phyloP scores from a whole-genome alignment of 1,140 invertebrate genomes.

The Hormaphis cornu region DNA sequence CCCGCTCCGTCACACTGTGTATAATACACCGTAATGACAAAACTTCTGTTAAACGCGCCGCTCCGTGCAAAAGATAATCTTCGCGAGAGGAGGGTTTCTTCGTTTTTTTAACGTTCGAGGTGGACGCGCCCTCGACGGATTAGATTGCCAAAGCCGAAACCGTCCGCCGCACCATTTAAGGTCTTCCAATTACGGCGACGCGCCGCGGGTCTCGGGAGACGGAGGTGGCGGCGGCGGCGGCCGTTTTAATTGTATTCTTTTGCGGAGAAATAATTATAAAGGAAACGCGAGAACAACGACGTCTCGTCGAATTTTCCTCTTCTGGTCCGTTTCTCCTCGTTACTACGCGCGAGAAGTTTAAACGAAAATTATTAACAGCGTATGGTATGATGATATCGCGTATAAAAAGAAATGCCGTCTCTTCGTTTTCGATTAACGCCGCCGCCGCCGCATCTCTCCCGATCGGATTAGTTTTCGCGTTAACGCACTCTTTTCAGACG shows the following conservation, averaged over 20 bases:
- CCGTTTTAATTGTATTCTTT: constrained; percentile 31
- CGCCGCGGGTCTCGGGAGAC: constrained; percentile 22
- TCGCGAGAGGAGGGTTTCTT: background rate
- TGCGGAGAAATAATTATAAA: constrained; percentile 29
- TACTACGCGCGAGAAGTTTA: background rate
- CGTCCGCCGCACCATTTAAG: background rate
- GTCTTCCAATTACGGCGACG: constrained; percentile 29
- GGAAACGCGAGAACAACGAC: constrained; percentile 24
- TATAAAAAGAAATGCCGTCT: background rate
- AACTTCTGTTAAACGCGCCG: constrained; percentile 16
- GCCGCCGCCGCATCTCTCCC: background rate
- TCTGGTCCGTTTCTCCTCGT: background rate
- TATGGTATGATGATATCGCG: background rate
- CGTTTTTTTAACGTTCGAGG: background rate
- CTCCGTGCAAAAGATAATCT: constrained; percentile 4
- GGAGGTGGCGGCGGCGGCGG: constrained; percentile 12
- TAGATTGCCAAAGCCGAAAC: constrained; percentile 22
- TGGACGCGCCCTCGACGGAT: constrained; percentile 1
- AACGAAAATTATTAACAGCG: constrained; percentile 26
- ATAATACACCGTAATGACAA: background rate
- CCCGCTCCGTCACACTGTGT: background rate
- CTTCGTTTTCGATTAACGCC: constrained; percentile 30
- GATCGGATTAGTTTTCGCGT: constrained; percentile 30
- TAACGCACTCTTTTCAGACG: constrained; percentile 16
- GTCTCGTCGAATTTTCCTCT: constrained; percentile 29